Percentiles rank a stretch among this genome's conserved stretches.
Evolutionary conservation across 2,797 vertebrate species (phyloP).

Genomic region (Amazonetta brasiliensis): DNA sequence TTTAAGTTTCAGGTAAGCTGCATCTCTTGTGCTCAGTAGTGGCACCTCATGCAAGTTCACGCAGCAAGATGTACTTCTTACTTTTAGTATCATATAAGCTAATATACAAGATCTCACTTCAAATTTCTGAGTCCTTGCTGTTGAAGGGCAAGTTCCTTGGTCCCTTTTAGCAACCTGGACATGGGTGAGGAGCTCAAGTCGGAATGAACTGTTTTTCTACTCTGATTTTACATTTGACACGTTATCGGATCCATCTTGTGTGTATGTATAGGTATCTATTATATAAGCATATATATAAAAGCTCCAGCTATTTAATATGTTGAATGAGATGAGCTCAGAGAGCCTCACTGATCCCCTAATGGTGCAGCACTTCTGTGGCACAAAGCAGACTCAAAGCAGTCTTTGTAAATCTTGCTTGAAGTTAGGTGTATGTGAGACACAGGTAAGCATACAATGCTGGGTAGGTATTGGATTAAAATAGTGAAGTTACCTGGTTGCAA

Average conservation of each 20-base stretch:
- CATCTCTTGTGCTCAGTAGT: not conserved
- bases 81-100: not conserved
- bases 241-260: not conserved
- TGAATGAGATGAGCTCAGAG: not conserved
- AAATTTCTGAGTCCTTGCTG: not conserved
- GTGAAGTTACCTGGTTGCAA: not conserved
- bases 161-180: not conserved
- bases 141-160: not conserved
- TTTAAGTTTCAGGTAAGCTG: not conserved
- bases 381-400: not conserved
- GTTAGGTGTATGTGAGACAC: not conserved
- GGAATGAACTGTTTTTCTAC: not conserved
- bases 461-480: not conserved
- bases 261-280: not conserved
- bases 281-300: not conserved
- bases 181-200: not conserved
- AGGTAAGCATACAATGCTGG: not conserved
- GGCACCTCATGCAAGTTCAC: not conserved
- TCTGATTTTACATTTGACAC: not conserved
- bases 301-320: not conserved
- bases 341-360: not conserved
- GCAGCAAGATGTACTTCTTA: not conserved
- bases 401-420: not conserved
- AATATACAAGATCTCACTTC: not conserved
- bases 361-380: not conserved